Conservation (phyloP, 1,140 invertebrate genomes). For the Plutomurus gul region DNA sequence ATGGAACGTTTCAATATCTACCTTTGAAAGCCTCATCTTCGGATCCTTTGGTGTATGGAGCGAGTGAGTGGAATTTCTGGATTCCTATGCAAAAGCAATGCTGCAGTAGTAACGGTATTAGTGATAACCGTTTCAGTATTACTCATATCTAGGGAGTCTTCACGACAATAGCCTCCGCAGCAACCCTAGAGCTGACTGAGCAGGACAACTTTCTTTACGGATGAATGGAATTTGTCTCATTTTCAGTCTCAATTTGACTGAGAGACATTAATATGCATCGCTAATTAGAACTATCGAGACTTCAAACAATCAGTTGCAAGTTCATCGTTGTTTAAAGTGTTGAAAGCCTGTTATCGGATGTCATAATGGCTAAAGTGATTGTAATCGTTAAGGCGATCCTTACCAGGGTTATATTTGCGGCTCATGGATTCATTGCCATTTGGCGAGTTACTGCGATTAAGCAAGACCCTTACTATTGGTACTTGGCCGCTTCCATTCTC, state of each 20-base stretch:
- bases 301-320: neutral
- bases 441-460: constrained; percentile 65
- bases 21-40: too few species aligned
- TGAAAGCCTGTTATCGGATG: neutral
- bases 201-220: too few species aligned
- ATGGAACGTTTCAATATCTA: too few species aligned
- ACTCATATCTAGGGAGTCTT: too few species aligned
- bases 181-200: too few species aligned
- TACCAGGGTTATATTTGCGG: constrained; percentile 76
- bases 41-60: neutral
- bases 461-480: constrained; percentile 56
- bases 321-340: neutral
- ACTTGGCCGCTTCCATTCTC: constrained; percentile 73
- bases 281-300: neutral
- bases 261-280: too few species aligned
- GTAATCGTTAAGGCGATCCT: constrained; percentile 79
- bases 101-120: too few species aligned
- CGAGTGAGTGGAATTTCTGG: neutral
- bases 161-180: too few species aligned
- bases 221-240: too few species aligned
- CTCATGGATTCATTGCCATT: constrained; percentile 77
- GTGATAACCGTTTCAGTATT: too few species aligned
- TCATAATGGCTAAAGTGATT: constrained; percentile 63
- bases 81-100: too few species aligned
- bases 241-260: too few species aligned